phyloP scores from a whole-genome alignment of 1,140 invertebrate genomes.

The Dendroctonus ponderosae region DNA sequence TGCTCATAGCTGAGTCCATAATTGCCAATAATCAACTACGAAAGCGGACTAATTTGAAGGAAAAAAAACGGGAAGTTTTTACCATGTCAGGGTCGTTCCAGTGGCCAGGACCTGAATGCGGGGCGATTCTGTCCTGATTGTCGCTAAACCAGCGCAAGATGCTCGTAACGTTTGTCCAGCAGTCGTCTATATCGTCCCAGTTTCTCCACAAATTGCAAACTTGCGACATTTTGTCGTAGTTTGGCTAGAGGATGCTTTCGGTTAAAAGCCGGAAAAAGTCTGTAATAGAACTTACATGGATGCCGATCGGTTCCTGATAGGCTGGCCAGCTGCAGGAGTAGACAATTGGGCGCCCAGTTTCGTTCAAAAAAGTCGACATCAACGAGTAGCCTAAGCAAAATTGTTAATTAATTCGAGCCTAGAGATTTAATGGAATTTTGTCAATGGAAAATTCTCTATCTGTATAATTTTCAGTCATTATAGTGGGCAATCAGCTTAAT shows the following conservation, averaged over 20 bases:
- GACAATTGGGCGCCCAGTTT: constrained; percentile 77
- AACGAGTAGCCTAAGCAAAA: constrained; percentile 40
- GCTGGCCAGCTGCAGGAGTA: constrained; percentile 90
- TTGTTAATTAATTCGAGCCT: not conserved
- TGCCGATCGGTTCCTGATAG: constrained; percentile 60
- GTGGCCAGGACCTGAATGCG: constrained; percentile 76
- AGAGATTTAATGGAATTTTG: too few relatives aligned
- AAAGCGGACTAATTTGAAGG: constrained; percentile 25
- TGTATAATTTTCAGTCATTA: too few relatives aligned
- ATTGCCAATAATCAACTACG: constrained; percentile 80
- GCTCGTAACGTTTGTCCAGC: constrained; percentile 67
- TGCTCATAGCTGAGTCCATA: constrained; percentile 82
- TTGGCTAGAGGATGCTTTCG: constrained; percentile 56
- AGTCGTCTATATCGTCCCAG: constrained; percentile 84
- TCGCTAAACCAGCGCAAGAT: constrained; percentile 80
- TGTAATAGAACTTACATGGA: constrained; percentile 44
- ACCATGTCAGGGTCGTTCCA: constrained; percentile 95
- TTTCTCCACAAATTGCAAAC: constrained; percentile 88
- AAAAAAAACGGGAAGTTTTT: constrained; percentile 23
- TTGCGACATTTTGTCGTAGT: constrained; percentile 67
- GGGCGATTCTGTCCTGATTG: constrained; percentile 69
- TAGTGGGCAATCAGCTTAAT: too few relatives aligned
- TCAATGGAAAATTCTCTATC: too few relatives aligned
- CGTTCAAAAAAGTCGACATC: constrained; percentile 60
- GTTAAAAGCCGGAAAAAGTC: constrained; percentile 14